Evolutionary conservation across 2,113 vertebrate species (phyloP).

Genomic region (Pterophyllum scalare): DNA sequence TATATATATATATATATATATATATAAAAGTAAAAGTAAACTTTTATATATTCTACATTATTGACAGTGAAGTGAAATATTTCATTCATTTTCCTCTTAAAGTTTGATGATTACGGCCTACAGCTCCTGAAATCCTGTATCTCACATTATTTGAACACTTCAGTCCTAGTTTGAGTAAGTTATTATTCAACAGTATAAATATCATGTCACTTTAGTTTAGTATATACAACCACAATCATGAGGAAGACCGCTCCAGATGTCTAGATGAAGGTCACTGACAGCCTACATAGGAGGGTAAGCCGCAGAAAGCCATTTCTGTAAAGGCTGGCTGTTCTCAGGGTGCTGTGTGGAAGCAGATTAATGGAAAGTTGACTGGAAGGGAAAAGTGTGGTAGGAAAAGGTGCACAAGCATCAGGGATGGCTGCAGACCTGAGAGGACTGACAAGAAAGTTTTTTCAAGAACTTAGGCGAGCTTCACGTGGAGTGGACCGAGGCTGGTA

Average conservation of each 20-base stretch:
- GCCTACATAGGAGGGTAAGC: too few species aligned
- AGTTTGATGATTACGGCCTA: too few species aligned
- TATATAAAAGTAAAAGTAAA: too few species aligned
- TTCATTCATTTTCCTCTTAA: too few species aligned
- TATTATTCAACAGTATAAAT: too few species aligned
- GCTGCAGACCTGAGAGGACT: not conserved
- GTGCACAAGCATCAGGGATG: not conserved
- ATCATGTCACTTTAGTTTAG: not conserved
- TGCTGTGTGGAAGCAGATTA: rapidly evolving
- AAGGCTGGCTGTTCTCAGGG: not conserved
- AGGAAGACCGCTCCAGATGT: not conserved
- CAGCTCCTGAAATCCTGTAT: too few species aligned
- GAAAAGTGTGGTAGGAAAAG: not conserved
- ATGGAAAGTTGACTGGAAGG: not conserved
- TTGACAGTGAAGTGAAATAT: too few species aligned
- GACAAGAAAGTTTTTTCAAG: not conserved
- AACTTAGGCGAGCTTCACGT: not conserved
- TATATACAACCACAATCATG: not conserved
- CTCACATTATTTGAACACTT: too few species aligned
- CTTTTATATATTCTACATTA: too few species aligned
- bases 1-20: too few species aligned
- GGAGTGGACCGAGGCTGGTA: not conserved
- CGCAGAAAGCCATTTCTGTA: too few species aligned
- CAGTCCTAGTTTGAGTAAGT: too few species aligned
- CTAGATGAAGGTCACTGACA: not conserved